Base-by-base conservation (phyloP, 2,888 invertebrate species). In the Adelphocoris suturalis region DNA sequence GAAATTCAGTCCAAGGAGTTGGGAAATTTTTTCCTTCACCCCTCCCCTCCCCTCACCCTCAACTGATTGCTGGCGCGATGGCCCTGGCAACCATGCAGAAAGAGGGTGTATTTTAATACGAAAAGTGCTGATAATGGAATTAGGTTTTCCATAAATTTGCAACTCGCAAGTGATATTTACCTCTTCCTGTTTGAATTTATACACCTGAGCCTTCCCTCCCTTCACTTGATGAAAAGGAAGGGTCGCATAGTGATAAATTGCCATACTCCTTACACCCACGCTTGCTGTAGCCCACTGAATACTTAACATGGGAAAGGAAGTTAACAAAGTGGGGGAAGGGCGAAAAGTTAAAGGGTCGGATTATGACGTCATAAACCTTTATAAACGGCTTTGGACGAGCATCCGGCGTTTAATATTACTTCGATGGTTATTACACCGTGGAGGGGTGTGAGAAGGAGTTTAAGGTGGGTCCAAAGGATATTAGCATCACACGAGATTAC, bases 351-450 rank as follows among this genome's bases (percentile, higher is more conserved):
- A 68, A 12, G 68, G 68, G 68, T 68, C 19, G 68, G 68, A 68
- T 68, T 68, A 68, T 68, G 68, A 68, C 19, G 68, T 68, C 68
- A 27, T 68, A 68, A 68, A 68, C 68, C 68, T 68, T 27, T 68
- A 19, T 68, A 68, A 68, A 68, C 68, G 68, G 68, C 68, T 68
- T 68, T 68, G 12, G 19, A 68, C 23, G 19, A 27, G 68, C 23
- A 68, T 61, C 61, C 68, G 19, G 68, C 27, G 68, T 68, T 68
- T 68, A 68, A 68, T 68, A 68, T 68, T 68, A 68, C 23, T 68
- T 68, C 68, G 68, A 68, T 27, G 68, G 23, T 68, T 68, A 68
- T 68, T 19, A 23, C 12, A 68, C 16, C 61, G 61, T 0, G 61
- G 19, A 9, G 19, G 61, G 61, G 19, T 19, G 19, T n/a, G 9